These are phyloP conservation scores for Paracentrotus lividus DNA, from an alignment of 53 echinoderm and acorn worm species.

Conservation along the genomic window DNA sequence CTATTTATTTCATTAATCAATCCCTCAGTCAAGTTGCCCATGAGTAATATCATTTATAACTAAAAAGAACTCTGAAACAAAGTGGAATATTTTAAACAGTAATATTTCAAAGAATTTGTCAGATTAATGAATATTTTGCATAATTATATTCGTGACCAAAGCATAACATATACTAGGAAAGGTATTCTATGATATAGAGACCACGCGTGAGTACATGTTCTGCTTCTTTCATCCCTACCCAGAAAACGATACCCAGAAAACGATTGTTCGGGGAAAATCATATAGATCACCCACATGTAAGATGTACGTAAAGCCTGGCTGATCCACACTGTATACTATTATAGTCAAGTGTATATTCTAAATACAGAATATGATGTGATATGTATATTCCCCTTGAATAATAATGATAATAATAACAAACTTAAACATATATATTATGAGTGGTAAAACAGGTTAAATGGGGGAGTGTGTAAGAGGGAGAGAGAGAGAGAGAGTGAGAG, in stretches of 20 bases:
- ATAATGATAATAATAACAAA: neutral
- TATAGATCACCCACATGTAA: neutral
- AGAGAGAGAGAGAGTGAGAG: neutral
- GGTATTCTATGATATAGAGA: neutral
- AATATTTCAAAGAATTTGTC: neutral
- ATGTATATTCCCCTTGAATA: neutral
- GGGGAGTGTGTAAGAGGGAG: neutral
- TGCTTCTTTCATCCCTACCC: neutral
- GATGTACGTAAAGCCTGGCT: neutral
- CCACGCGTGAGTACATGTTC: neutral
- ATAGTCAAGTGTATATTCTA: conserved; percentile 3
- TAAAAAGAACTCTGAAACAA: neutral
- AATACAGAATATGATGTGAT: conserved; percentile 9
- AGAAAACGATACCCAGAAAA: neutral
- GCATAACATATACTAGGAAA: neutral
- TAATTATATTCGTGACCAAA: neutral
- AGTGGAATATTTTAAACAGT: neutral
- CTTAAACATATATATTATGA: too few species aligned
- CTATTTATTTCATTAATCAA: neutral
- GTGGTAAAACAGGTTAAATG: too few species aligned
- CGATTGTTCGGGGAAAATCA: neutral
- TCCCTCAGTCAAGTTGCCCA: neutral
- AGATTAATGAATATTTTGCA: neutral
- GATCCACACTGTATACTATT: conserved; percentile 19
- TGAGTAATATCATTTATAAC: neutral